Evolutionary conservation across 2,797 vertebrate species (phyloP).

Genomic region (Labeo calbasu): DNA sequence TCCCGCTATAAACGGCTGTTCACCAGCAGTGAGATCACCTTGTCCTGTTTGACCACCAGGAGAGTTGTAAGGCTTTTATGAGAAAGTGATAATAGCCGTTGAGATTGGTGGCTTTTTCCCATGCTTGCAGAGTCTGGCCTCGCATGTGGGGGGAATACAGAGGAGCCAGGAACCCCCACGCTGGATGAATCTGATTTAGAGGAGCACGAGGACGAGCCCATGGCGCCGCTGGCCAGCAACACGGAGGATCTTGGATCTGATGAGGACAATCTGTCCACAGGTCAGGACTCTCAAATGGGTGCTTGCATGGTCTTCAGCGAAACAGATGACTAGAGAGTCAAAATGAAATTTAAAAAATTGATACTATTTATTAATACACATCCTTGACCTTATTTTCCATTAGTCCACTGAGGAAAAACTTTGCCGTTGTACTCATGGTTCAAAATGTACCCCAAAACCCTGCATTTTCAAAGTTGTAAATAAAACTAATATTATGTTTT

Average conservation of each 20-base stretch:
- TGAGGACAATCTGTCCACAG: conserved; percentile 73
- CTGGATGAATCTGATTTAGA: conserved; percentile 72
- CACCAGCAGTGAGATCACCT: conserved; percentile 8
- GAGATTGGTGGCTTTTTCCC: not conserved
- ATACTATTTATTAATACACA: not conserved
- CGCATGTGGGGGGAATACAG: conserved; percentile 70
- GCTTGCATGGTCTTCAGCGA: not conserved
- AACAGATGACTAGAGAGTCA: not conserved
- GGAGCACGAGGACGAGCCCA: conserved; percentile 71
- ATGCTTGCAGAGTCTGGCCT: conserved; percentile 69
- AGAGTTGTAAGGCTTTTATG: conserved; percentile 33
- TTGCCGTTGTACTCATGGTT: too few species aligned
- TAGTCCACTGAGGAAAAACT: too few species aligned
- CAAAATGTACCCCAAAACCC: too few species aligned
- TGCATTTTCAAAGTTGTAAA: not conserved
- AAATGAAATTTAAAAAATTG: not conserved
- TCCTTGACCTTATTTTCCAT: too few species aligned
- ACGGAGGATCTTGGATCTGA: conserved; percentile 75
- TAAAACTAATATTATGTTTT: not conserved
- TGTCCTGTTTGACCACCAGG: conserved; percentile 6
- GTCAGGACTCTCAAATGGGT: conserved; percentile 55
- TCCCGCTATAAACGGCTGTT: not conserved
- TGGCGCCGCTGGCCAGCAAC: conserved; percentile 73
- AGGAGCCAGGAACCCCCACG: conserved; percentile 70
- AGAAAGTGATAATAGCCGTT: conserved; percentile 40